phyloP scores from a whole-genome alignment of 2,113 vertebrate genomes.

The Scartelaos histophorus region DNA sequence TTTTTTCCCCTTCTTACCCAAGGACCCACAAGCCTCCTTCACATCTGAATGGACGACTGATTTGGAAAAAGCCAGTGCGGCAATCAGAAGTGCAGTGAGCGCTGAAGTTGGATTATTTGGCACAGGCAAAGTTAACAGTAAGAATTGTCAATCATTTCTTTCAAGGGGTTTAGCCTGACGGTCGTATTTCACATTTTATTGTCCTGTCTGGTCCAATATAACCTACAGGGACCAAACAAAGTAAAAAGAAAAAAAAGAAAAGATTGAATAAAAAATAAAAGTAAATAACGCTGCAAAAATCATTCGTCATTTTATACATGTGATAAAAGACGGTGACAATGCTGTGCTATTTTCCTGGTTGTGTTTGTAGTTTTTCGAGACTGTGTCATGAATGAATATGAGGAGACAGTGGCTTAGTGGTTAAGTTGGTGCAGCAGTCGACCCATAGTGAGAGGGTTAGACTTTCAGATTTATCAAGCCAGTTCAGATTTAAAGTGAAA shows the following conservation, averaged over 20 bases:
- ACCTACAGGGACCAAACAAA: background rate
- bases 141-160: conserved; percentile 24
- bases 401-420: background rate
- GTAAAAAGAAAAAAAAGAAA: too few species aligned
- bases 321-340: conserved; percentile 1
- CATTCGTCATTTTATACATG: too few species aligned
- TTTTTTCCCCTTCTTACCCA: background rate
- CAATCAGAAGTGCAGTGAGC: conserved; percentile 47
- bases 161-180: background rate
- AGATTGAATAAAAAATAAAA: too few species aligned
- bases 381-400: conserved; percentile 32
- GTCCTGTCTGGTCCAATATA: background rate
- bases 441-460: background rate
- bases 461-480: background rate
- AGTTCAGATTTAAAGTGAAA: too few species aligned
- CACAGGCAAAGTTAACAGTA: conserved; percentile 58
- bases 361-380: conserved; percentile 34
- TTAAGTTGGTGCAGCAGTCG: background rate
- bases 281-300: too few species aligned
- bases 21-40: conserved; percentile 10
- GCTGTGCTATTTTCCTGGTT: conserved; percentile 31
- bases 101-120: conserved; percentile 39
- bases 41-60: conserved; percentile 35
- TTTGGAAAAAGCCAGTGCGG: conserved; percentile 38
- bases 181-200: background rate